Conservation (phyloP, 2,888 invertebrate genomes). For the Xestia rhomboidea region DNA sequence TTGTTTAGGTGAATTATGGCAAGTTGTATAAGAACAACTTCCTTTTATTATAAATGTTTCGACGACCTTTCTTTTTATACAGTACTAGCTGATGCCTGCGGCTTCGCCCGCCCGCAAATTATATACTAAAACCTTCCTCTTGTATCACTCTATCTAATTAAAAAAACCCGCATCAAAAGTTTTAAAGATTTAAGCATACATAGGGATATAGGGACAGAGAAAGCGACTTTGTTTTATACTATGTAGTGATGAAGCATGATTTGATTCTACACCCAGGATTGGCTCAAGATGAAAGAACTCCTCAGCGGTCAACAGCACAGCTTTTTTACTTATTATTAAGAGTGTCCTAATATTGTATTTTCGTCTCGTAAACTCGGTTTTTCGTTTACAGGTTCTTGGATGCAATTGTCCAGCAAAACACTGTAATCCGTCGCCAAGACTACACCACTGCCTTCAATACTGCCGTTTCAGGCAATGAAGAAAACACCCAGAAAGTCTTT, state of each 20-base stretch:
- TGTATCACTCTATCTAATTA: no score
- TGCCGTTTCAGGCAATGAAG: constrained; percentile 89
- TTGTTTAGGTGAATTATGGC: neutral
- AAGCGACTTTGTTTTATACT: no score
- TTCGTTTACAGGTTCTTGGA: constrained; percentile 74
- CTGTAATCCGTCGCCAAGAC: constrained; percentile 86
- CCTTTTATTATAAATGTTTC: neutral
- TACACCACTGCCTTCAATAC: constrained; percentile 84
- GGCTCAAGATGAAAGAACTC: neutral
- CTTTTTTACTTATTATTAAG: neutral
- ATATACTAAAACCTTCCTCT: no score
- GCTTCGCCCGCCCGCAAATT: no score
- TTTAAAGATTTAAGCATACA: no score
- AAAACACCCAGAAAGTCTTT: constrained; percentile 90
- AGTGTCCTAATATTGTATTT: neutral
- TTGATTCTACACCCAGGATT: neutral
- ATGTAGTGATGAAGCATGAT: no score
- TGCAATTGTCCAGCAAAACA: constrained; percentile 76
- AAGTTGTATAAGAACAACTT: neutral
- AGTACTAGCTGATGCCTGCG: no score
- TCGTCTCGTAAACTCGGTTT: neutral
- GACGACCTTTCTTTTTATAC: neutral
- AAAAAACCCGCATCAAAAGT: no score
- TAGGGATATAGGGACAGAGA: no score
- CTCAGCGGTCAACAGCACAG: neutral